Conservation (phyloP, 2,888 invertebrate species). For the Clusia tigrina region DNA sequence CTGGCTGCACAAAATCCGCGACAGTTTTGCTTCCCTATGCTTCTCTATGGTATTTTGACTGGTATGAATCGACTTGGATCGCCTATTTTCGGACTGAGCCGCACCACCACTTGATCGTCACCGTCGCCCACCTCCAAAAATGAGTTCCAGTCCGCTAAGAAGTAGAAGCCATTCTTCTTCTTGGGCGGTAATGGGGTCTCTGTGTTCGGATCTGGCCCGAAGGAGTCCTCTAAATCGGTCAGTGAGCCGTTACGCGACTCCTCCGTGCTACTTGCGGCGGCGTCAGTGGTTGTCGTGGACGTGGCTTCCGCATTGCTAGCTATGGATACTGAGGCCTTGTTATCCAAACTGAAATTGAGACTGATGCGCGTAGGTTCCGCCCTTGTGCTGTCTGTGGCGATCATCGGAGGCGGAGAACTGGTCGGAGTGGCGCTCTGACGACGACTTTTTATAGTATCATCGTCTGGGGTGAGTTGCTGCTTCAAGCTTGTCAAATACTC, state of each 20-base stretch:
- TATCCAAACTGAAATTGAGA: constrained; percentile 45
- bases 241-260: constrained; percentile 58
- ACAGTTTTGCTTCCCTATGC: too few species aligned
- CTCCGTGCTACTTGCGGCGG: constrained; percentile 50
- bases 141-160: constrained; percentile 85
- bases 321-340: constrained; percentile 28
- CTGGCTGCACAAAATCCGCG: not conserved
- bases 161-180: constrained; percentile 81
- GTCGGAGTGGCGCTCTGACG: constrained; percentile 57
- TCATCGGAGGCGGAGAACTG: constrained; percentile 10
- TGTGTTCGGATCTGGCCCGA: constrained; percentile 69
- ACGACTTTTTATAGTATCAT: constrained; percentile 63
- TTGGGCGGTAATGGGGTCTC: constrained; percentile 70
- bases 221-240: constrained; percentile 78
- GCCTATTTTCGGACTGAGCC: constrained; percentile 82
- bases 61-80: constrained; percentile 81
- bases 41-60: constrained; percentile 73
- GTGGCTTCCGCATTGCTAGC: constrained; percentile 26
- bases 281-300: constrained; percentile 35
- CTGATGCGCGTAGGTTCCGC: constrained; percentile 51
- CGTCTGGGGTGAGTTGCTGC: constrained; percentile 34
- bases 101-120: constrained; percentile 78
- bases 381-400: constrained; percentile 32
- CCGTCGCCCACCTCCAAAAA: constrained; percentile 84
- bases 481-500: constrained; percentile 49